These are phyloP conservation scores for Cosmia trapezina DNA, from an alignment of 2,888 invertebrate genomes.

Conservation along the genomic window DNA sequence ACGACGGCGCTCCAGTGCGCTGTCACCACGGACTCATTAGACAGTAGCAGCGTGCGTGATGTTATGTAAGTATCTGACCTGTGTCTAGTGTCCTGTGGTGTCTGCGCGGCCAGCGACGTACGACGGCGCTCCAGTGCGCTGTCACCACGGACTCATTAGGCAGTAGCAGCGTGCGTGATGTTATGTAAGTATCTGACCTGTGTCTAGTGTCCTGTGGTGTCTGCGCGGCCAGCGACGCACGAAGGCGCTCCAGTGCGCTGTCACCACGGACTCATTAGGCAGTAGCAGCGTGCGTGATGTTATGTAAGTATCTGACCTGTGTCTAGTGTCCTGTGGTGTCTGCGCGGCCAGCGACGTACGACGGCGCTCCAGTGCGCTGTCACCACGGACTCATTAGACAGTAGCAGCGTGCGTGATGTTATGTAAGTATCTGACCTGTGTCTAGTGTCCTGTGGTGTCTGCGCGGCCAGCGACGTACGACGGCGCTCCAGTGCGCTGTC, in stretches of 20 bases:
- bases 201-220: too few relatives aligned
- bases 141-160: too few relatives aligned
- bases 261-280: slow-evolving; percentile 74
- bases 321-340: slow-evolving; percentile 46
- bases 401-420: slow-evolving; percentile 63
- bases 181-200: too few relatives aligned
- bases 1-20: too few relatives aligned
- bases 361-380: slow-evolving; percentile 70
- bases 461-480: too few relatives aligned
- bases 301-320: slow-evolving; percentile 1
- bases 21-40: too few relatives aligned
- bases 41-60: background rate
- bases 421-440: too few relatives aligned
- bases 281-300: slow-evolving; percentile 67
- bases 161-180: too few relatives aligned
- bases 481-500: too few relatives aligned
- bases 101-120: slow-evolving; percentile 15
- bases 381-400: slow-evolving; percentile 75
- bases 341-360: slow-evolving; percentile 72
- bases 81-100: slow-evolving; percentile 52
- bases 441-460: too few relatives aligned
- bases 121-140: too few relatives aligned
- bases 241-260: slow-evolving; percentile 69
- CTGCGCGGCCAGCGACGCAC: slow-evolving; percentile 70
- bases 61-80: slow-evolving; percentile 47